A percentile compares a stretch with the other conserved stretches of the same genome.
These are phyloP conservation scores for Cryptotis parvus DNA, from an alignment of 2,113 vertebrate genomes.

Conservation along the genomic window DNA sequence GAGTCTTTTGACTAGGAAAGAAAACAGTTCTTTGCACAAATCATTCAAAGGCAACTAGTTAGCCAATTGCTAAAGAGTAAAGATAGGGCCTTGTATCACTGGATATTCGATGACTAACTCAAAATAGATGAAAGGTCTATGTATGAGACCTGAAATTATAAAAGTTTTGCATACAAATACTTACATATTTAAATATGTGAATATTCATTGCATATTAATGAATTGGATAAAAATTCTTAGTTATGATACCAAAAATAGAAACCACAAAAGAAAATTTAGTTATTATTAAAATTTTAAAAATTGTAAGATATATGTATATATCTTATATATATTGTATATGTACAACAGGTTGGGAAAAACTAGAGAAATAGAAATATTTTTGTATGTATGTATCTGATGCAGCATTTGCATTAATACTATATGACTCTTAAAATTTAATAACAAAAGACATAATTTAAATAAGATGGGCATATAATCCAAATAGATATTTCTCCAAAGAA, in stretches of 20 bases:
- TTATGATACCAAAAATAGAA: background rate
- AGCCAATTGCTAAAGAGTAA: background rate
- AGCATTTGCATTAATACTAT: background rate
- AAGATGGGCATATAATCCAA: background rate
- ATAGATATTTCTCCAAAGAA: background rate
- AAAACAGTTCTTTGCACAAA: constrained; percentile 1
- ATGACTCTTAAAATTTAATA: constrained; percentile 12
- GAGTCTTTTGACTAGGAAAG: background rate
- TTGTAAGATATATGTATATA: no score
- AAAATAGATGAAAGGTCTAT: background rate
- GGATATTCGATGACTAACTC: background rate
- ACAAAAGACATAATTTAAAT: background rate
- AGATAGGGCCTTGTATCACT: background rate
- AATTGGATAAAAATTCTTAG: background rate
- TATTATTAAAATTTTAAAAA: background rate
- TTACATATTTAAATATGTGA: no score
- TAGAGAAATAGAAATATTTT: background rate
- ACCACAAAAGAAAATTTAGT: background rate
- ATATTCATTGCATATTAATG: background rate
- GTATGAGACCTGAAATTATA: background rate
- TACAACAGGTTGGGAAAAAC: background rate
- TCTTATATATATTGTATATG: no score
- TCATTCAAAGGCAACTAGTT: background rate
- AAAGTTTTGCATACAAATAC: background rate
- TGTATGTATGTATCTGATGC: background rate